Percentiles rank a stretch among this genome's conserved stretches.
These are phyloP conservation scores for Epistrophe grossulariae DNA, from an alignment of 2,888 invertebrate species.

Conservation along the genomic window DNA sequence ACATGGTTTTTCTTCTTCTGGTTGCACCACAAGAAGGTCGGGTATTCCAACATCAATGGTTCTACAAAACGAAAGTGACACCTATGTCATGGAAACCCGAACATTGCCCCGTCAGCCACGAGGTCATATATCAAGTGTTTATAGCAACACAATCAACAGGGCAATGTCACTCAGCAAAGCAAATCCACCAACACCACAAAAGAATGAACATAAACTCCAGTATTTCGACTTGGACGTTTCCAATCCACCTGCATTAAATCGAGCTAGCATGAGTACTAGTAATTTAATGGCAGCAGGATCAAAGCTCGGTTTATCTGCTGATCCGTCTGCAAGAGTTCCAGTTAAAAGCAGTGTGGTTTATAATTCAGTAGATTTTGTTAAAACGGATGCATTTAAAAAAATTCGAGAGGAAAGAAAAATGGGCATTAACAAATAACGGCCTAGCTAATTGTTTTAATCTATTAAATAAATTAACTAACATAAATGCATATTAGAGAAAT, in stretches of 20 bases:
- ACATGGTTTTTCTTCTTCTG: conserved; percentile 46
- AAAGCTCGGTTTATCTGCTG: conserved; percentile 79
- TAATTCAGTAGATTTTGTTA: conserved; percentile 96
- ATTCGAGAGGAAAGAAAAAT: conserved; percentile 88
- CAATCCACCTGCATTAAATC: conserved; percentile 84
- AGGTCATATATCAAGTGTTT: conserved; percentile 65
- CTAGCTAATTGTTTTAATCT: background rate
- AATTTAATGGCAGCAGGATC: conserved; percentile 79
- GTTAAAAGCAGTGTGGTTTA: conserved; percentile 88
- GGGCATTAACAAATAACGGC: conserved; percentile 79
- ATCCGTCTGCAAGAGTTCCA: conserved; percentile 83
- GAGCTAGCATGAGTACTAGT: conserved; percentile 80
- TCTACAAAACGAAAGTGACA: conserved; percentile 79
- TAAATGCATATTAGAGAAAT: conserved; percentile 38
- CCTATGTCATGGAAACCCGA: conserved; percentile 80
- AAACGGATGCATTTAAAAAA: conserved; percentile 96
- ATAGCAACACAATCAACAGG: conserved; percentile 58
- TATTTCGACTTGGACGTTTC: conserved; percentile 93
- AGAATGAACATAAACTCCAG: conserved; percentile 86
- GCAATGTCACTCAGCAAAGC: conserved; percentile 63
- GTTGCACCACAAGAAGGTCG: conserved; percentile 78
- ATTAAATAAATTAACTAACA: conserved; percentile 39
- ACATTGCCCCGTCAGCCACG: conserved; percentile 82
- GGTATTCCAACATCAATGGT: conserved; percentile 81
- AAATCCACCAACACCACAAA: conserved; percentile 75